Percentiles rank a stretch among this genome's conserved stretches.
phyloP scores from a whole-genome alignment of 2,888 invertebrate genomes.

The Pollenia angustigena region DNA sequence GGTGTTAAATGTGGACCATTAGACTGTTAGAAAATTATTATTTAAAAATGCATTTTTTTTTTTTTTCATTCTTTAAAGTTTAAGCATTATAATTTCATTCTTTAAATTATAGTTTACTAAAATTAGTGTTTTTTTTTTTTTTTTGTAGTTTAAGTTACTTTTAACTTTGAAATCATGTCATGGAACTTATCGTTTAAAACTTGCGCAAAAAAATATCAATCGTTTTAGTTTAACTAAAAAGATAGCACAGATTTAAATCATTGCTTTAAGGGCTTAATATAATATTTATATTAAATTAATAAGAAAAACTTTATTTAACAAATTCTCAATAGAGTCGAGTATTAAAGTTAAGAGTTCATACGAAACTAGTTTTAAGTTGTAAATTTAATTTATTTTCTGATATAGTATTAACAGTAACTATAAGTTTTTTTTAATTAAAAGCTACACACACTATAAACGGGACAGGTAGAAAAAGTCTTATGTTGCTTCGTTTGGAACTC shows the following conservation, averaged over 20 bases:
- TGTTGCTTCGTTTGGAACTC: too few relatives aligned
- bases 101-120: conserved; percentile 26
- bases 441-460: too few relatives aligned
- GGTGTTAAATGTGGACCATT: conserved; percentile 92
- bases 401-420: conserved; percentile 7
- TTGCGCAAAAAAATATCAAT: background rate
- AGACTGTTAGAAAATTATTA: conserved; percentile 84
- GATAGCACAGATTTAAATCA: background rate
- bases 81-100: background rate
- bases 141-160: conserved; percentile 3
- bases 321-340: background rate
- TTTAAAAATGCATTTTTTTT: conserved; percentile 13
- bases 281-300: conserved; percentile 71
- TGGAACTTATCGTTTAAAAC: conserved; percentile 5
- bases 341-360: background rate
- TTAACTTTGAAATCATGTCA: background rate
- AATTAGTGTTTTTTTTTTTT: conserved; percentile 1
- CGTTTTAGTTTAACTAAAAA: conserved; percentile 31
- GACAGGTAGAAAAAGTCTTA: too few relatives aligned
- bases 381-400: conserved; percentile 25
- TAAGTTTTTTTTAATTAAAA: too few relatives aligned
- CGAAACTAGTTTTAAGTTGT: conserved; percentile 34
- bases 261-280: conserved; percentile 63
- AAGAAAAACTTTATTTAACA: background rate
- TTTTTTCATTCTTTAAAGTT: background rate